A percentile compares a stretch with the other conserved stretches of the same genome.
These are phyloP conservation scores for Lithodes maja DNA, from an alignment of 2,888 invertebrate genomes.

Conservation along the genomic window DNA sequence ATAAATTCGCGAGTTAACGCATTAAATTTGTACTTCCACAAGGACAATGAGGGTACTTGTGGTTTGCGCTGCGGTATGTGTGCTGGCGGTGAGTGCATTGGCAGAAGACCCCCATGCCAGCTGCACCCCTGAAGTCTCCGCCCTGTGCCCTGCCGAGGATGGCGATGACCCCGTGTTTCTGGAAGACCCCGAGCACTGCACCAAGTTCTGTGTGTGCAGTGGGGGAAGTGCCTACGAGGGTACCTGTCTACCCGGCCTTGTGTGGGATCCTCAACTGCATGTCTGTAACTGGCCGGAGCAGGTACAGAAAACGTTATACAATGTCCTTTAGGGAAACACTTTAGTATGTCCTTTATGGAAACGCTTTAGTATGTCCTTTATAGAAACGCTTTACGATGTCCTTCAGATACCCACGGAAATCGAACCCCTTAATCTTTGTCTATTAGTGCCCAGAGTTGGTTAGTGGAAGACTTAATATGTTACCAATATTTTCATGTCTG, in stretches of 20 bases:
- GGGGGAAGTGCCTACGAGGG: conserved; percentile 55
- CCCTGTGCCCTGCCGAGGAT: conserved; percentile 29
- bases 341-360: too few species aligned
- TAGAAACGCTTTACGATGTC: too few species aligned
- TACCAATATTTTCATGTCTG: too few species aligned
- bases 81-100: not conserved
- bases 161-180: conserved; percentile 43
- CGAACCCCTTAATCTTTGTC: too few species aligned
- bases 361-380: too few species aligned
- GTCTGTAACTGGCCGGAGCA: conserved; percentile 37
- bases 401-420: too few species aligned
- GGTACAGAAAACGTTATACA: not conserved
- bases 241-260: conserved; percentile 48
- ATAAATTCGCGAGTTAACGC: too few species aligned
- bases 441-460: too few species aligned
- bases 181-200: conserved; percentile 59
- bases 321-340: too few species aligned
- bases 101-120: conserved; percentile 13
- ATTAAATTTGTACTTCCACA: too few species aligned
- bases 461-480: too few species aligned
- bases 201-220: conserved; percentile 62
- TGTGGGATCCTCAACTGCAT: conserved; percentile 20
- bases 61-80: not conserved
- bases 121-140: conserved; percentile 75
- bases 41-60: not conserved